Conservation (phyloP, 2,888 invertebrate genomes). For the Himalopsyche tibetana region DNA sequence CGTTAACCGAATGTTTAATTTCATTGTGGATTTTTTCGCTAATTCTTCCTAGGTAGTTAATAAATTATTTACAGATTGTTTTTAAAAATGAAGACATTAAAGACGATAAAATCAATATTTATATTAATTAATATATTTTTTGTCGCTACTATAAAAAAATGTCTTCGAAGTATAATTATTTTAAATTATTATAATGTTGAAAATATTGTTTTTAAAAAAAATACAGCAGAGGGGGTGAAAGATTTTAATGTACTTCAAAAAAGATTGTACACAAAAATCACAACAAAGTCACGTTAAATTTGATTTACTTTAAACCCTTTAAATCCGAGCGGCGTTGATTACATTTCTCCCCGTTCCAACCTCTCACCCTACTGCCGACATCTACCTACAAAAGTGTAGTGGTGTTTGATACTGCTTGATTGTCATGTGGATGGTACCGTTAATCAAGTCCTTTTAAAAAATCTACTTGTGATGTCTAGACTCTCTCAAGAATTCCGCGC, state of each 20-base stretch:
- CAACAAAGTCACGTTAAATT: not conserved
- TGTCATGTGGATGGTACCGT: slow-evolving; percentile 49
- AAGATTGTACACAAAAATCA: not conserved
- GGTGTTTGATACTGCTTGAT: slow-evolving; percentile 15
- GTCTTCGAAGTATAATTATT: too few relatives aligned
- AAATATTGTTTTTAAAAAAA: too few relatives aligned
- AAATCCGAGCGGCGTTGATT: slow-evolving; percentile 4
- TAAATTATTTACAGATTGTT: too few relatives aligned
- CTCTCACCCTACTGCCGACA: not conserved
- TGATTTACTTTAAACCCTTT: not conserved
- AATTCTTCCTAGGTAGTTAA: too few relatives aligned
- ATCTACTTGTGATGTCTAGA: slow-evolving; percentile 64
- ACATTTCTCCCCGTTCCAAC: not conserved
- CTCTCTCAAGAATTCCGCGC: slow-evolving; percentile 48
- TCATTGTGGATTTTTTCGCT: too few relatives aligned
- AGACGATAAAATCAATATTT: too few relatives aligned
- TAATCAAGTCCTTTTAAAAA: slow-evolving; percentile 62
- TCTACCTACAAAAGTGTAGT: slow-evolving; percentile 14
- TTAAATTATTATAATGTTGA: too few relatives aligned
- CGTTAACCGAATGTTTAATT: too few relatives aligned
- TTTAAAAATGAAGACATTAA: too few relatives aligned
- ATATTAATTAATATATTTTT: too few relatives aligned
- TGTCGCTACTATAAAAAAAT: too few relatives aligned
- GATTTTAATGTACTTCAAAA: not conserved
- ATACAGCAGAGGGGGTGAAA: not conserved